A percentile compares a stretch with the other conserved stretches of the same genome.
These are phyloP conservation scores for Hippopotamus amphibius DNA, from an alignment of 2,113 vertebrate species.

Conservation along the genomic window DNA sequence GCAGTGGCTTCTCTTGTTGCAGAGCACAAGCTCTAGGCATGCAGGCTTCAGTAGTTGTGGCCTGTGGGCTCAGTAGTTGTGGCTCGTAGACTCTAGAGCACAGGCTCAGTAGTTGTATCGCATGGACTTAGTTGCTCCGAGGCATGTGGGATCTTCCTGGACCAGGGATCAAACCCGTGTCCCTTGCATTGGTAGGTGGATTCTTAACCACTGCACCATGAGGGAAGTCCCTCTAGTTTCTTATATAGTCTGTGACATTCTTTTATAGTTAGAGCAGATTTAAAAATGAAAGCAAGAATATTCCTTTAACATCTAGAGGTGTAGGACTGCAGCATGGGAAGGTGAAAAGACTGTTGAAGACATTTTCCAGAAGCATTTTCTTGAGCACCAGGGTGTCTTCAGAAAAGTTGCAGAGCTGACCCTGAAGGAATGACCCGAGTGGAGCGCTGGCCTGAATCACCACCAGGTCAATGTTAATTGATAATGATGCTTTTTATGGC, in stretches of 20 bases:
- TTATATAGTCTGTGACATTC: neutral
- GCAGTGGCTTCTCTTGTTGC: too few relatives aligned
- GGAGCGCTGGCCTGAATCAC: neutral
- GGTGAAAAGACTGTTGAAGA: neutral
- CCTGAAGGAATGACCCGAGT: neutral
- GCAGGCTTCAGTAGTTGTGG: too few relatives aligned
- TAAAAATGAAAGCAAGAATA: neutral
- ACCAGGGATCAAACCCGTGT: too few relatives aligned
- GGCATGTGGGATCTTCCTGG: too few relatives aligned
- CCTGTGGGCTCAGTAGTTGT: too few relatives aligned
- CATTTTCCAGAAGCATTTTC: neutral
- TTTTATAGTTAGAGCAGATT: neutral
- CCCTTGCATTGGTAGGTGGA: too few relatives aligned
- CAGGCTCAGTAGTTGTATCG: too few relatives aligned
- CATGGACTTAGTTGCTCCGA: too few relatives aligned
- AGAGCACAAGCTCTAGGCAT: too few relatives aligned
- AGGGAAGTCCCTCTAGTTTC: neutral
- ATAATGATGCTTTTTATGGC: slow-evolving; percentile 22
- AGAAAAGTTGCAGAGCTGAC: neutral
- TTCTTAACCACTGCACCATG: too few relatives aligned
- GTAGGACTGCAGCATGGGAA: neutral
- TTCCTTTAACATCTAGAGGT: neutral
- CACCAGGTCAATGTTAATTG: neutral
- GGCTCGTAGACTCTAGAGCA: too few relatives aligned
- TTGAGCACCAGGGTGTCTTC: neutral